These are phyloP conservation scores for Pseudoips prasinana DNA, from an alignment of 2,888 invertebrate genomes.

Conservation along the genomic window DNA sequence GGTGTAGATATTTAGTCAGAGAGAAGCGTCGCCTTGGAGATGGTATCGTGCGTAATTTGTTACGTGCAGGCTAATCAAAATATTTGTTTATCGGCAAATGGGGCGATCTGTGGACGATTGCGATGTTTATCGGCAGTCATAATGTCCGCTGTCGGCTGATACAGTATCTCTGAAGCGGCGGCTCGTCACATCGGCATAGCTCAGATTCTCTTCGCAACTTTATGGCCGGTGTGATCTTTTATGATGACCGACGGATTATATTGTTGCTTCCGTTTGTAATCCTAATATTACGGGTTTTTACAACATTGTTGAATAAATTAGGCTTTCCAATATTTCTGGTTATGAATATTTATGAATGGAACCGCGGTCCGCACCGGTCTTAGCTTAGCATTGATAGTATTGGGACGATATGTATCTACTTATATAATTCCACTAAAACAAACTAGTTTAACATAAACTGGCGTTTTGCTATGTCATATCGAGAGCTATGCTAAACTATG, in stretches of 20 bases:
- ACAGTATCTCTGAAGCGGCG: constrained; percentile 49
- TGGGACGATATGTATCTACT: too few relatives aligned
- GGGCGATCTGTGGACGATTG: constrained; percentile 30
- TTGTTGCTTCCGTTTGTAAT: constrained; percentile 2
- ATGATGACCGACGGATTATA: constrained; percentile 8
- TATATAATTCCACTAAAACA: too few relatives aligned
- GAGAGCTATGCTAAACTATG: too few relatives aligned
- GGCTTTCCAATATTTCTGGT: too few relatives aligned
- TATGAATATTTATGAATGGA: too few relatives aligned
- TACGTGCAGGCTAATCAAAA: constrained; percentile 63
- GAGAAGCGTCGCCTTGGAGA: constrained; percentile 34
- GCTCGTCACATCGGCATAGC: constrained; percentile 42
- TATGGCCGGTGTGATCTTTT: constrained; percentile 25
- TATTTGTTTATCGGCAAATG: constrained; percentile 60
- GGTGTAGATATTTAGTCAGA: constrained; percentile 27
- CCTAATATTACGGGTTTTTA: too few relatives aligned
- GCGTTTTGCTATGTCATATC: too few relatives aligned
- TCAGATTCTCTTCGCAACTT: constrained; percentile 25
- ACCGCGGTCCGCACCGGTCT: too few relatives aligned
- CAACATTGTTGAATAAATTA: too few relatives aligned
- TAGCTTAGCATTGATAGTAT: too few relatives aligned
- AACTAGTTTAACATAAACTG: too few relatives aligned
- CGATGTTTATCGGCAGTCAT: constrained; percentile 60
- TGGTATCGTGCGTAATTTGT: constrained; percentile 66
- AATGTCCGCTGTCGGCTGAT: constrained; percentile 54